These are phyloP conservation scores for Eurystomus gularis DNA, from an alignment of 2,113 vertebrate genomes.

Conservation along the genomic window DNA sequence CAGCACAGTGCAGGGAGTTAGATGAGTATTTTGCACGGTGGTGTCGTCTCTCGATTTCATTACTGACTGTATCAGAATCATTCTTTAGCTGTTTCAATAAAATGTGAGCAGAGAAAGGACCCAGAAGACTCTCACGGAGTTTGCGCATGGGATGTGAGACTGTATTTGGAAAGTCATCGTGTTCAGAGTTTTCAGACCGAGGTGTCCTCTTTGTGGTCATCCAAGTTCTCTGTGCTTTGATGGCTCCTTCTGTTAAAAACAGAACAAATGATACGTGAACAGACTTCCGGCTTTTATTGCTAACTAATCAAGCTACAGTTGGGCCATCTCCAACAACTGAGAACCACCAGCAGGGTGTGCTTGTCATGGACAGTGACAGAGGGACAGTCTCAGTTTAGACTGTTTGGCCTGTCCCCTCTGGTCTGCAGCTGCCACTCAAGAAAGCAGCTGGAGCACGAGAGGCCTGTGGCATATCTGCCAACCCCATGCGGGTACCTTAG, in stretches of 20 bases:
- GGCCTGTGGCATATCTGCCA: neutral
- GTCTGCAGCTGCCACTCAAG: neutral
- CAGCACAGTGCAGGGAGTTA: neutral
- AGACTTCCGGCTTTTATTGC: neutral
- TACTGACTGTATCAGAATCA: neutral
- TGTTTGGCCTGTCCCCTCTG: neutral
- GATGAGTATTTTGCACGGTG: neutral
- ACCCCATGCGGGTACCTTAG: neutral
- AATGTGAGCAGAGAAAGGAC: neutral
- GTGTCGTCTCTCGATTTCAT: neutral
- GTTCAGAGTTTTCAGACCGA: conserved; percentile 4
- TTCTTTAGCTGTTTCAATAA: neutral
- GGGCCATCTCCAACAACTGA: neutral
- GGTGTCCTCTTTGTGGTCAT: neutral
- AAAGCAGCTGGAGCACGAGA: neutral
- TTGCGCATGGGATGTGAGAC: neutral
- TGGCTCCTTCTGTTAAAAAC: conserved; percentile 44
- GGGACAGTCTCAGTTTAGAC: neutral
- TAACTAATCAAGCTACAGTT: neutral
- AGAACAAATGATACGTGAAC: neutral
- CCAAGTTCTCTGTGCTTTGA: conserved; percentile 18
- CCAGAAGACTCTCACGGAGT: neutral
- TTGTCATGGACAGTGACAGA: neutral
- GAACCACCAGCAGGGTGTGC: neutral
- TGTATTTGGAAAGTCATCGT: neutral